These are phyloP conservation scores for Cheilosia urbana DNA, from an alignment of 2,888 invertebrate species.

Conservation along the genomic window DNA sequence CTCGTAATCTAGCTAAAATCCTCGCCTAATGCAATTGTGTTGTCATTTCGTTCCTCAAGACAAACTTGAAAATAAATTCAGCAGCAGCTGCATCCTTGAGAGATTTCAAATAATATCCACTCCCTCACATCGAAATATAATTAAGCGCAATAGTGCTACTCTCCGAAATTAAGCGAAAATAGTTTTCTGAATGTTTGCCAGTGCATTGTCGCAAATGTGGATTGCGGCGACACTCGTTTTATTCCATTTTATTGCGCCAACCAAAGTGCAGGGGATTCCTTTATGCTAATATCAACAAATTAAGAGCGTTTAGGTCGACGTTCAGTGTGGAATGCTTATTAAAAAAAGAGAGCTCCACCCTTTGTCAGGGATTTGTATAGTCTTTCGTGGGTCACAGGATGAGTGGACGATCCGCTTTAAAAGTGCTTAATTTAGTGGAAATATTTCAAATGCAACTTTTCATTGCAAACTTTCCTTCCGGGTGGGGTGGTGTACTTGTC, in stretches of 20 bases:
- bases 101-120: constrained; percentile 40
- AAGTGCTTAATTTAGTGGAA: constrained; percentile 66
- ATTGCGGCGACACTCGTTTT: constrained; percentile 26
- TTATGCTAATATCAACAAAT: constrained; percentile 69
- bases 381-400: constrained; percentile 4
- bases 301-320: constrained; percentile 41
- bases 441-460: constrained; percentile 59
- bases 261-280: constrained; percentile 24
- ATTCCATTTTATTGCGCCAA: constrained; percentile 3
- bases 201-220: constrained; percentile 45
- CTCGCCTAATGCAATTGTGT: constrained; percentile 61
- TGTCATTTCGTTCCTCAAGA: constrained; percentile 47
- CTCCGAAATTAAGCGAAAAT: constrained; percentile 47
- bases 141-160: constrained; percentile 58
- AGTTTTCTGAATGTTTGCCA: constrained; percentile 65
- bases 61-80: constrained; percentile 39
- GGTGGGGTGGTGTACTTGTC: constrained; percentile 8
- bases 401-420: constrained; percentile 35
- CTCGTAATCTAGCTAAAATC: constrained; percentile 42
- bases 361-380: neutral
- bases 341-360: neutral
- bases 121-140: constrained; percentile 28
- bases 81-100: constrained; percentile 46
- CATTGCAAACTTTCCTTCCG: constrained; percentile 56
- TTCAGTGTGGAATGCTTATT: constrained; percentile 35